Conservation (phyloP, 2,113 vertebrate species). For the Melospiza melodia region DNA sequence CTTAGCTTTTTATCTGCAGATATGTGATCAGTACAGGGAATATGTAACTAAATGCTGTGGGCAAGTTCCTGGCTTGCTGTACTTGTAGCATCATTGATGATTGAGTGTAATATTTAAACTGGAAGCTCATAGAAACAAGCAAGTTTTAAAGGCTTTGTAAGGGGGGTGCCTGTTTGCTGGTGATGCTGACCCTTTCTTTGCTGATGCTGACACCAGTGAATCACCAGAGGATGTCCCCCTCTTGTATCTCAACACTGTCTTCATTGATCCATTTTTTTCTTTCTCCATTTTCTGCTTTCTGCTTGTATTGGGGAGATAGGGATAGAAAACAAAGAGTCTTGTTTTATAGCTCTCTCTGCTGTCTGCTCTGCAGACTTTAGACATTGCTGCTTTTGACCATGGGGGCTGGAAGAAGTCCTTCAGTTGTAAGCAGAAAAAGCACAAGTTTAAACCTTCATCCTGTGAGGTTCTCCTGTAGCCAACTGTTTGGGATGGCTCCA, state of each 20-base stretch:
- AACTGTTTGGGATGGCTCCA: neutral
- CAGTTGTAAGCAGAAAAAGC: neutral
- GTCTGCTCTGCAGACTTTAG: neutral
- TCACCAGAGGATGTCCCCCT: neutral
- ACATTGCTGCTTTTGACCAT: neutral
- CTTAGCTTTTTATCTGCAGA: slow-evolving; percentile 67
- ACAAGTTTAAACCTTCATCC: neutral
- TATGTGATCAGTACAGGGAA: slow-evolving; percentile 48
- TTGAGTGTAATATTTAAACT: slow-evolving; percentile 66
- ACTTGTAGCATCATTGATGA: slow-evolving; percentile 53
- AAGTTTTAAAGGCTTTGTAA: slow-evolving; percentile 52
- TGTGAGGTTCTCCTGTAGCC: neutral
- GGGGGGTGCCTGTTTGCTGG: slow-evolving; percentile 1
- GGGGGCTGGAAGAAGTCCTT: neutral
- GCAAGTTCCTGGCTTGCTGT: slow-evolving; percentile 53
- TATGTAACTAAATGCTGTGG: slow-evolving; percentile 48
- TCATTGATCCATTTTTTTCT: neutral
- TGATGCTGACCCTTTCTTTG: neutral
- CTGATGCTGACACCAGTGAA: neutral
- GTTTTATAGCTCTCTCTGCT: neutral
- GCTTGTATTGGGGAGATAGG: neutral
- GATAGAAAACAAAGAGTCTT: neutral
- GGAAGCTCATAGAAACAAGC: slow-evolving; percentile 39
- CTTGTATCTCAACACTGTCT: neutral
- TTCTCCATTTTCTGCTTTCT: neutral